Evolutionary conservation across 2,888 invertebrate species (phyloP).

Genomic region (Chalcosyrphus nemorum): DNA sequence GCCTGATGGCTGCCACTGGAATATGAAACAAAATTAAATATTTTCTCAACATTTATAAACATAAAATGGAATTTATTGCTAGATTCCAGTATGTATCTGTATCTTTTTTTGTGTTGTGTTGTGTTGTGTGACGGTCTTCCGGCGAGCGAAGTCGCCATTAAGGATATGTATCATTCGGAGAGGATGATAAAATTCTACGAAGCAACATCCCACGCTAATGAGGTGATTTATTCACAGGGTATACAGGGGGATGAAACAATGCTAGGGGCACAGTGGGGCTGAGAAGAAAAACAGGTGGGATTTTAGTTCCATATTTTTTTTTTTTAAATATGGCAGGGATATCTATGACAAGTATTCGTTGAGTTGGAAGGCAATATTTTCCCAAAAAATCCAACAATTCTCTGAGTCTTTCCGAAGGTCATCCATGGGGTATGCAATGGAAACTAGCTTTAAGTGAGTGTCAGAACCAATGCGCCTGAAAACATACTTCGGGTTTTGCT

Average conservation of each 20-base stretch:
- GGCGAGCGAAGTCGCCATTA: constrained; percentile 27
- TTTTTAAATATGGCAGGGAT: too few species aligned
- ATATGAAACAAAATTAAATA: constrained; percentile 50
- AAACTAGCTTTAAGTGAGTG: too few species aligned
- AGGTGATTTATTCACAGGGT: constrained; percentile 47
- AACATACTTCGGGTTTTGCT: too few species aligned
- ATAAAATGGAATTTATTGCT: constrained; percentile 61
- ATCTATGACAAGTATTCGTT: too few species aligned
- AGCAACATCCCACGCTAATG: constrained; percentile 55
- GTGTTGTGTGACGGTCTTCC: neutral
- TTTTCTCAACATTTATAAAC: constrained; percentile 55
- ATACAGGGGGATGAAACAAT: constrained; percentile 22
- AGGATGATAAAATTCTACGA: constrained; percentile 42
- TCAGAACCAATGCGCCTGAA: too few species aligned
- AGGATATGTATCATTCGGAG: constrained; percentile 44
- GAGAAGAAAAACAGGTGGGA: neutral
- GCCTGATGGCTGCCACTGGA: neutral
- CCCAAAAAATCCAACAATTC: too few species aligned
- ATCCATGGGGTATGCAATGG: too few species aligned
- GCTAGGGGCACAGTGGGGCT: neutral
- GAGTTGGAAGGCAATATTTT: too few species aligned
- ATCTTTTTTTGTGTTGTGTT: too few species aligned
- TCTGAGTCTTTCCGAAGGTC: too few species aligned
- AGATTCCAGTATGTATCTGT: constrained; percentile 12
- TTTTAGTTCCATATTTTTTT: too few species aligned